Base-by-base conservation (phyloP, 2,797 vertebrate species). In the Glyptemys insculpta region DNA sequence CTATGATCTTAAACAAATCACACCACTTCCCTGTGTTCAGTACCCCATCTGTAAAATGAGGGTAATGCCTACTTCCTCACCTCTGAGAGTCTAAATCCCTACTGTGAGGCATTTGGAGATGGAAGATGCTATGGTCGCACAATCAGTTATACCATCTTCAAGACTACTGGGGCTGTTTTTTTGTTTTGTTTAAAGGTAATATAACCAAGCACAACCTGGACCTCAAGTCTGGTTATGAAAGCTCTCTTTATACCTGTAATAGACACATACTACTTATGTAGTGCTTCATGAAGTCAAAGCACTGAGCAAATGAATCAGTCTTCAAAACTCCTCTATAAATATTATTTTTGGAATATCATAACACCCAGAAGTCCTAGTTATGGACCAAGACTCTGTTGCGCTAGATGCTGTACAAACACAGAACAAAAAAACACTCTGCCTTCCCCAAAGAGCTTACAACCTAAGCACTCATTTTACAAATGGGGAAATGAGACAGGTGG, bases 41-140 rank as follows among this genome's bases (percentile, higher is more conserved):
- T 1, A 37, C 62, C 83, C 79, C 9, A 11, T 62, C 52, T 21
- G 27, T 25, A n/a, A 21, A 53, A 27, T 0, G 8, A 18, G 2
- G 56, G 62, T 68, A 8, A 4, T 3, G 4, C 89, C 62, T n/a
- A 74, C 19, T 74, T 89, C 27, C 29, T 31, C 27, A 29, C 27
- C 12, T 27, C 57, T 56, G 54, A 59, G 27, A 93, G 23, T 11
- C 18, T 19, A 76, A 82, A 81, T 0, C 8, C 8, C 18, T 27
- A 52, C 52, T 12, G 31, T 15, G 29, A 80, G 83, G 31, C 41
- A 37, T 2, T 37, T 25, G 14, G 82, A 54, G 82, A 68, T 4
- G 79, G 86, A 83, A 92, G 81, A 82, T 29, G 27, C 0, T 31
- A 56, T 23, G 23, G 52, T 83, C 81, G 23, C 5, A 47, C 82